phyloP scores from a whole-genome alignment of 2,888 invertebrate genomes.

The Pandemis cinnamomeana region DNA sequence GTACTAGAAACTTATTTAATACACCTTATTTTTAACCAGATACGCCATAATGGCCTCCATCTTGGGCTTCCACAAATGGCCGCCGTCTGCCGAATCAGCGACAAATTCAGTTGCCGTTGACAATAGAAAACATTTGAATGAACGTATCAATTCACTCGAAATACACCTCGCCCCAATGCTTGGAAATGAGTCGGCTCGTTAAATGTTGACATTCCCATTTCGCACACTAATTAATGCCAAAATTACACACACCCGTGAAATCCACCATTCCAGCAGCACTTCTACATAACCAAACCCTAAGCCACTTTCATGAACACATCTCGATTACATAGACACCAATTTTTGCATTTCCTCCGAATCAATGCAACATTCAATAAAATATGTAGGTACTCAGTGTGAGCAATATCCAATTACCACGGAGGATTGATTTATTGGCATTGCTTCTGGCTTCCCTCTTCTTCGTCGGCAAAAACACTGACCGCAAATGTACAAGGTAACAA shows the following conservation, averaged over 20 bases:
- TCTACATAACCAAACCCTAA: conserved; percentile 16
- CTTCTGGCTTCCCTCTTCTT: conserved; percentile 54
- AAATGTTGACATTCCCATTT: conserved; percentile 19
- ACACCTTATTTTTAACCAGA: neutral
- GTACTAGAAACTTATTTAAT: neutral
- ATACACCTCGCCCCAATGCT: conserved; percentile 10
- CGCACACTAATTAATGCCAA: conserved; percentile 24
- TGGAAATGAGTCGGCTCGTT: neutral
- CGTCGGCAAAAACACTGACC: conserved; percentile 64
- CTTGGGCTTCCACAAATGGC: neutral
- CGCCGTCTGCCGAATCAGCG: too few relatives aligned
- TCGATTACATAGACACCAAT: conserved; percentile 34
- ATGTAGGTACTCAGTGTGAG: conserved; percentile 55
- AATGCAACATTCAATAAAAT: conserved; percentile 13
- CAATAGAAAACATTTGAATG: neutral
- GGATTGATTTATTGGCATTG: conserved; percentile 61
- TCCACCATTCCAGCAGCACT: conserved; percentile 7
- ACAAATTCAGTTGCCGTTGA: neutral
- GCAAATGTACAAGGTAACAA: conserved; percentile 61
- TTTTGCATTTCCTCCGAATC: neutral
- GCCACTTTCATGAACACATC: conserved; percentile 34
- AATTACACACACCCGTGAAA: neutral
- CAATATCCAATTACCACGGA: conserved; percentile 59
- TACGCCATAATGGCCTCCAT: neutral
- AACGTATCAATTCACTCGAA: neutral